Base-by-base conservation (phyloP, 2,888 invertebrate species). In the Sussaba pulchella region DNA sequence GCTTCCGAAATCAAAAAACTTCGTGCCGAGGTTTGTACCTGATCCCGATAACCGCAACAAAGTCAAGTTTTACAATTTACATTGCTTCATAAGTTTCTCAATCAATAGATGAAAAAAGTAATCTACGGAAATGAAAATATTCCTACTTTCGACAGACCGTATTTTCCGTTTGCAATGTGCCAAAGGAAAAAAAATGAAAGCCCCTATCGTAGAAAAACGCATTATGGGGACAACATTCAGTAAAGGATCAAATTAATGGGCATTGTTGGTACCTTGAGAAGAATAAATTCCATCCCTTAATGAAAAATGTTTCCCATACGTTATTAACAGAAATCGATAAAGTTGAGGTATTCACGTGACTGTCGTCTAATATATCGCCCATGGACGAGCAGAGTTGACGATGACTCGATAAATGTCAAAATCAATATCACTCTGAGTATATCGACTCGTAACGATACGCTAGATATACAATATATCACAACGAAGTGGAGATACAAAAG, bases 1-100 rank as follows among this genome's bases (percentile, higher is more conserved):
- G 94, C 96, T 36, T 94, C 95, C 1, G 98, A 98, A 92, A 97
- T 98, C 82, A 97, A 97, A 92, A 97, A 98, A 91, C 94, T 98
- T 1, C 94, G 97, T 85, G 95, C 96, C 0, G 98, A 98, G 95
- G 98, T 98, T 92, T 88, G 90, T 82, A 77, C 43, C 67, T 43
- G 67, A 57, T 57, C 39, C 26, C 54, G 6, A 61, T 70, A 70
- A 19, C 10, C 36, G 43, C 26, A 17, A 39, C 0, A 31, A n/a
- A 14, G 9, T 0, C 1, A 14, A 14, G 17, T 31, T 17, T 14
- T 3, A 1, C 9, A 14, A 9, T 14, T 57, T 17, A 17, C 9
- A 17, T 19, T 17, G 5, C 24, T 24, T n/a, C n/a, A n/a, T n/a
- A n/a, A n/a, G n/a, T n/a, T n/a, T n/a, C n/a, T n/a, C n/a, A n/a